These are phyloP conservation scores for Pseudochirops cupreus DNA, from an alignment of 2,797 vertebrate genomes.

Conservation along the genomic window DNA sequence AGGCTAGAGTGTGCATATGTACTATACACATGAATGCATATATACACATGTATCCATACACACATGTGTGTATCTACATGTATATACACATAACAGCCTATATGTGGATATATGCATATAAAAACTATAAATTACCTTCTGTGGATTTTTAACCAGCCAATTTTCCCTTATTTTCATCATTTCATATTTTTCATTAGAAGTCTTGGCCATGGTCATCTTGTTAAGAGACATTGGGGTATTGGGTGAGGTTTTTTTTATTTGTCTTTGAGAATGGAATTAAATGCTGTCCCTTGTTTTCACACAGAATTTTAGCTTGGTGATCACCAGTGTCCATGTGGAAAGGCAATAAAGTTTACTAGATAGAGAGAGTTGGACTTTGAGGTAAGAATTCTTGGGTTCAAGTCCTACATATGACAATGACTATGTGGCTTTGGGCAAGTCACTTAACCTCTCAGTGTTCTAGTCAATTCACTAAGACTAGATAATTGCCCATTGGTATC, in stretches of 20 bases:
- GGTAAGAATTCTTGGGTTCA: neutral
- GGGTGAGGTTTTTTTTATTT: neutral
- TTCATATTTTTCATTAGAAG: neutral
- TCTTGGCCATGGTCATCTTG: neutral
- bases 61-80: too few relatives aligned
- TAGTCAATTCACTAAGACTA: neutral
- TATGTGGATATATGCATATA: neutral
- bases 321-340: neutral
- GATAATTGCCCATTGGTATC: neutral
- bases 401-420: neutral
- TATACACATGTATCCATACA: too few relatives aligned
- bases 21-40: too few relatives aligned
- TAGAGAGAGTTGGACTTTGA: neutral
- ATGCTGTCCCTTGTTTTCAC: neutral
- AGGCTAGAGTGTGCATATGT: neutral
- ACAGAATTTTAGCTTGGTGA: neutral
- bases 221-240: neutral
- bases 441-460: neutral
- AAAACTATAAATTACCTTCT: neutral
- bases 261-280: neutral
- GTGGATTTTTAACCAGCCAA: neutral
- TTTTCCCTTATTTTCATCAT: neutral
- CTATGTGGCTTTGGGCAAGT: neutral
- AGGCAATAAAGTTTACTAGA: neutral
- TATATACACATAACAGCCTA: too few relatives aligned